Evolutionary conservation across 2,113 vertebrate genomes (phyloP).

Genomic region (Hippolais icterina): DNA sequence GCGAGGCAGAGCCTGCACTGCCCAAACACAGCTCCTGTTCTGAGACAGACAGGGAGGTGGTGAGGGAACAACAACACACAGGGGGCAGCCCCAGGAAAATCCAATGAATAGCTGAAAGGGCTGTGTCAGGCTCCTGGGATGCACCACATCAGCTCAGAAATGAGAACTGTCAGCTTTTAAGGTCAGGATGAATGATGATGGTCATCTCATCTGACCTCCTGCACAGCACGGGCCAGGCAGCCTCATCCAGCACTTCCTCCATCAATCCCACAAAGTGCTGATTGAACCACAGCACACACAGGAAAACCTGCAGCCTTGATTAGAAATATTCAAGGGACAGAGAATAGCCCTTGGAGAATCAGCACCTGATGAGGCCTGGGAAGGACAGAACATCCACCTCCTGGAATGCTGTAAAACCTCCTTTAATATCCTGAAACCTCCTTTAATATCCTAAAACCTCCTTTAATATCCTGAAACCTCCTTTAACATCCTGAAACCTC

Average conservation of each 20-base stretch:
- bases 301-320: not conserved
- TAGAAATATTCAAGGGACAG: not conserved
- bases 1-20: not conserved
- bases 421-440: not conserved
- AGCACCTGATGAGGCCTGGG: not conserved
- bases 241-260: not conserved
- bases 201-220: not conserved
- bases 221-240: not conserved
- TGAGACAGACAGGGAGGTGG: not conserved
- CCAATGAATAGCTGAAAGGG: slow-evolving; percentile 17
- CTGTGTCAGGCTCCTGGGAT: slow-evolving; percentile 26
- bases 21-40: not conserved
- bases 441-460: not conserved
- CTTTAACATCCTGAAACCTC: not conserved
- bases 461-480: not conserved
- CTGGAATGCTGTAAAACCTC: not conserved
- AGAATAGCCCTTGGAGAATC: not conserved
- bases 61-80: not conserved
- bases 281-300: not conserved
- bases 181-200: slow-evolving; percentile 34
- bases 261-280: not conserved
- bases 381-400: not conserved
- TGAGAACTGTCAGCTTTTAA: slow-evolving; percentile 51
- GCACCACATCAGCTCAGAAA: slow-evolving; percentile 28
- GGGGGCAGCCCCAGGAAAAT: not conserved